Evolutionary conservation across 2,888 invertebrate species (phyloP), one percentile per base, ranked within the genome.

Genomic region (Serrognathus titanus): DNA sequence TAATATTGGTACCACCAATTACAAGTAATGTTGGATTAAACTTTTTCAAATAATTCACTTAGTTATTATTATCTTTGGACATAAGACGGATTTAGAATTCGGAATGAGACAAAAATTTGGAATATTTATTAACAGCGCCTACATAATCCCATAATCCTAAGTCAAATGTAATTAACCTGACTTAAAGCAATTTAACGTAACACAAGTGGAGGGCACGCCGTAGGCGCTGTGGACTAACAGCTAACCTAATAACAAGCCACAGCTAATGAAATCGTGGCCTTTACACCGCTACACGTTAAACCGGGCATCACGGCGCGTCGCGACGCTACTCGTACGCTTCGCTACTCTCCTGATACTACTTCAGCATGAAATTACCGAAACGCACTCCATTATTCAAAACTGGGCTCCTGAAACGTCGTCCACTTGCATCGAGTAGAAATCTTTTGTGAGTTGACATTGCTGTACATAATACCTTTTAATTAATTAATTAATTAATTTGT

Each of bases 241-340:
- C 57, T 66, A 67, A 66, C 64, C 65, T 63, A 67, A 68, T 68
- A 66, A 67, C 64, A 67, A 66, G 64, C 65, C 64, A 60, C 63
- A 65, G 61, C 61, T 67, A 66, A 68, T 68, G 65, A 68, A 68
- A 67, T 65, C 64, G 66, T 65, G 59, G 61, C 61, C 62, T 61
- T 52, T 20, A 37, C 53, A 60, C 62, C 63, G 56, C 57, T 64
- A 55, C 59, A 63, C 52, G 62, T 62, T 65, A 63, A 66, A 65
- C 60, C 60, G 56, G 60, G 61, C 63, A 60, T 61, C 65, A 61
- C 54, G 56, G 48, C 41, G 45, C 43, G 39, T 13, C 55, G 48
- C 53, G 57, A 56, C 63, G 61, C 61, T 51, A 38, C 60, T 57
- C 53, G 35, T 41, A 43, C 13, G 43, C 10, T 9, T 20, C 43